A percentile compares a stretch with the other conserved stretches of the same genome.
These are phyloP conservation scores for Tipula unca DNA, from an alignment of 2,888 invertebrate species.

Conservation along the genomic window DNA sequence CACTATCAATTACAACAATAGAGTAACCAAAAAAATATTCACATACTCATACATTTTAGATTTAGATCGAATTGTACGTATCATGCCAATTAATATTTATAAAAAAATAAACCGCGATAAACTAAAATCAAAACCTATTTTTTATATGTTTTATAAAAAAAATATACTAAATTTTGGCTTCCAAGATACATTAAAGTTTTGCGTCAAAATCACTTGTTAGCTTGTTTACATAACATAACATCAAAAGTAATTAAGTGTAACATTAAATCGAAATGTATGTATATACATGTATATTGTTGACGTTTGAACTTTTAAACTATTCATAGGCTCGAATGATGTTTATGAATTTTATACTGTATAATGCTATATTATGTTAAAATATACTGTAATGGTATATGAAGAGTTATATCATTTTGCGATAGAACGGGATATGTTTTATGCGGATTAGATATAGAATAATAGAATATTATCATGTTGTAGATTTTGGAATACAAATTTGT, in stretches of 20 bases:
- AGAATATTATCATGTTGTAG: background rate
- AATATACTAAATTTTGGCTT: background rate
- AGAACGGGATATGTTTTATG: background rate
- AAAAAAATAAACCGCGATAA: background rate
- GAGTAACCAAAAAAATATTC: background rate
- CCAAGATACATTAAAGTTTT: background rate
- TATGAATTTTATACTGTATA: background rate
- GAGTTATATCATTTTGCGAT: background rate
- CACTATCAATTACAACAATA: background rate
- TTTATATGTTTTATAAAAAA: background rate
- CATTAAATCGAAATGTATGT: background rate
- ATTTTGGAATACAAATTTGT: background rate
- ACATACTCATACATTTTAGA: background rate
- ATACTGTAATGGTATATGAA: too few species aligned
- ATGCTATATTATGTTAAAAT: too few species aligned
- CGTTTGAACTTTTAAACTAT: background rate
- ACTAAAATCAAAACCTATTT: background rate
- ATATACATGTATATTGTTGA: too few species aligned
- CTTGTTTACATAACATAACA: background rate
- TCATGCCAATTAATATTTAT: background rate
- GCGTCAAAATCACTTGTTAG: background rate
- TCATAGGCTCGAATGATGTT: background rate
- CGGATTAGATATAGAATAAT: background rate
- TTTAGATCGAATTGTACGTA: background rate
- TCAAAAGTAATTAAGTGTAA: background rate